Evolutionary conservation across 2,797 vertebrate genomes (phyloP).

Genomic region (Champsocephalus gunnari): DNA sequence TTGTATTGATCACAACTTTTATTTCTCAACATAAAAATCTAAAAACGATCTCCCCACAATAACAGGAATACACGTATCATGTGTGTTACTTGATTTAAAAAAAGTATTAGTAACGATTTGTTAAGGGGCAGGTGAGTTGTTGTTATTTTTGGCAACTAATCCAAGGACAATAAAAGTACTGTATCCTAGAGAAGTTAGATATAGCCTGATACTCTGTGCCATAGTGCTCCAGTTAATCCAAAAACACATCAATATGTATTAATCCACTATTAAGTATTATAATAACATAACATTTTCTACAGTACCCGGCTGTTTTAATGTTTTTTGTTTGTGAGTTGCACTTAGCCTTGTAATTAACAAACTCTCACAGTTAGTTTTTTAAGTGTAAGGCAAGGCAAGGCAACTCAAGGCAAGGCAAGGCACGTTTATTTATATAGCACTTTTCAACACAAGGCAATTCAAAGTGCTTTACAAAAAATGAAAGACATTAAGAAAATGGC

Average conservation of each 20-base stretch:
- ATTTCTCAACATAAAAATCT: neutral
- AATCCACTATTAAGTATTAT: neutral
- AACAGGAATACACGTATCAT: neutral
- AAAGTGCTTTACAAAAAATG: too few species aligned
- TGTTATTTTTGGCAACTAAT: neutral
- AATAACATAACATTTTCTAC: neutral
- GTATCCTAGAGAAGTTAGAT: neutral
- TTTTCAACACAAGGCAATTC: too few species aligned
- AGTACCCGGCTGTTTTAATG: neutral
- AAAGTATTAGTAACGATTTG: neutral
- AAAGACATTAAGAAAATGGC: too few species aligned
- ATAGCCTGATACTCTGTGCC: neutral
- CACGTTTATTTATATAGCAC: too few species aligned
- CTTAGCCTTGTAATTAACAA: too few species aligned
- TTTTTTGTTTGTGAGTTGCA: neutral
- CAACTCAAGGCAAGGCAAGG: too few species aligned
- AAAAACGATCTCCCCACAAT: too few species aligned
- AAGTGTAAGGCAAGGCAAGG: too few species aligned
- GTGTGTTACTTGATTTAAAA: neutral
- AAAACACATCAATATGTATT: neutral
- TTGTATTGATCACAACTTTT: neutral
- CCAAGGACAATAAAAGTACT: neutral
- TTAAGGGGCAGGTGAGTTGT: neutral
- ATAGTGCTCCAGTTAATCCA: neutral
- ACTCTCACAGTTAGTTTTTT: too few species aligned